A percentile compares a stretch with the other conserved stretches of the same genome.
Evolutionary conservation across 2,113 vertebrate genomes (phyloP).

Genomic region (Zingel zingel): DNA sequence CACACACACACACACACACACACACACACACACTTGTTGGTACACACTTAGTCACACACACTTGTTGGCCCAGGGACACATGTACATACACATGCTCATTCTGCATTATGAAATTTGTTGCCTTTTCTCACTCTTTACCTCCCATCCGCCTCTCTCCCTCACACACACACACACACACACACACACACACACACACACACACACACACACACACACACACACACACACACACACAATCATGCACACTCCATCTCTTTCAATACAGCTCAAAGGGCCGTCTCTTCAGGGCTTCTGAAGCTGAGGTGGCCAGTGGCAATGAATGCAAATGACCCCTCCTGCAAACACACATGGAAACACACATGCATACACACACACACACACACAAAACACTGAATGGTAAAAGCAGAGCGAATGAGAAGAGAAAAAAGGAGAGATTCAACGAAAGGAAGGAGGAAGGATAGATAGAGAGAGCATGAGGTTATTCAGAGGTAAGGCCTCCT

Average conservation of each 20-base stretch:
- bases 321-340: conserved; percentile 70
- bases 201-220: conserved; percentile 23
- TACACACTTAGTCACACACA: conserved; percentile 1
- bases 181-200: conserved; percentile 31
- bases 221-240: conserved; percentile 29
- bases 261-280: conserved; percentile 78
- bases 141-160: conserved; percentile 6
- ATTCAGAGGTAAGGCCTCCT: conserved; percentile 63
- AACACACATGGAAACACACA: conserved; percentile 18
- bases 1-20: background rate
- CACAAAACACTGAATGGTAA: conserved; percentile 51
- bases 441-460: conserved; percentile 33
- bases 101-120: conserved; percentile 14
- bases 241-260: conserved; percentile 66
- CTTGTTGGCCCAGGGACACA: conserved; percentile 9
- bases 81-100: conserved; percentile 7
- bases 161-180: background rate
- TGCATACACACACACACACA: background rate
- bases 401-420: conserved; percentile 26
- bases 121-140: conserved; percentile 19
- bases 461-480: conserved; percentile 57
- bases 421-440: conserved; percentile 32
- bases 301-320: conserved; percentile 72
- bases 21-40: conserved; percentile 1
- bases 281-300: conserved; percentile 75